Evolutionary conservation across 2,888 invertebrate species (phyloP), one percentile per base, ranked within the genome.

Genomic region (Drosophila rellima): DNA sequence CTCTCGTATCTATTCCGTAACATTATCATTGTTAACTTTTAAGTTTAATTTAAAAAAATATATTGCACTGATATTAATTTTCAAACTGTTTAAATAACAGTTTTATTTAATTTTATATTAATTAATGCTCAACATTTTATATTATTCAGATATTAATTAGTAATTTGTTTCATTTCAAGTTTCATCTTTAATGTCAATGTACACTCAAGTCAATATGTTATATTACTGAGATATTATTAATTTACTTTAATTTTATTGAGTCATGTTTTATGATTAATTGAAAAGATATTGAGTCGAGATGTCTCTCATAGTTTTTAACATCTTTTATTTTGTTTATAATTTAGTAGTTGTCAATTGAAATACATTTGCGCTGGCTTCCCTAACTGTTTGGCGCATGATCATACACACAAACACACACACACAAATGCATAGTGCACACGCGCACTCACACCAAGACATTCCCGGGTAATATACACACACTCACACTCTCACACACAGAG

Each of bases 321-420:
- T 77, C 61, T 76, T 76, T 62, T 77, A 64, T 76, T 76, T 62
- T 78, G 70, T 67, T 78, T 78, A 78, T 73, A 63, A 70, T 76
- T 77, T 55, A 56, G 54, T 31, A 59, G 64, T 81, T 74, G 82
- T 79, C 85, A 87, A 81, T 85, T 81, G 74, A 79, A 85, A 71
- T 72, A 63, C 61, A 71, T 70, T 82, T 69, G 52, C 77, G 35
- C 67, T 63, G 62, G 74, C 56, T 69, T 78, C 62, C 64, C 57
- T 54, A 56, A 35, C 35, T 74, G 72, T 29, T 60, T 70, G 59
- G 75, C 72, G 87, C 83, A 86, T 88, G 87, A 88, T 84, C 88
- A 56, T 63, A 69, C 57, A 76, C 59, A 65, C 52, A 50, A 31
- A 33, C 55, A 42, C 45, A 54, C 39, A 47, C 47, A 57, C 44